Evolutionary conservation across 1,140 invertebrate genomes (phyloP).

Genomic region (Vanessa atalanta): DNA sequence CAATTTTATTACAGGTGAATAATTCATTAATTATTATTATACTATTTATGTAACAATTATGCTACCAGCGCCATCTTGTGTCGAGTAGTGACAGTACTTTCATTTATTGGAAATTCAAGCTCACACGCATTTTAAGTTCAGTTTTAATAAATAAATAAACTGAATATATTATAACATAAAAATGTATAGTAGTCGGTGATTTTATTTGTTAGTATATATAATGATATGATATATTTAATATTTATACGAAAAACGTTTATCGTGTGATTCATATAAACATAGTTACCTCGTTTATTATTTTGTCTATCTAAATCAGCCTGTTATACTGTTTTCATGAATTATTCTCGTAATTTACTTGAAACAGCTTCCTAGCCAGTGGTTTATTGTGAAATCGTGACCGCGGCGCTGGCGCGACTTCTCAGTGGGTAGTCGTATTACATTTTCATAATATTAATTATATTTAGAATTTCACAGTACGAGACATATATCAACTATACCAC

Average conservation of each 20-base stretch:
- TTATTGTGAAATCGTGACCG: constrained; percentile 53
- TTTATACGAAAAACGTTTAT: background rate
- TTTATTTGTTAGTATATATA: background rate
- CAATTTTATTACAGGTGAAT: no score
- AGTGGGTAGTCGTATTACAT: constrained; percentile 12
- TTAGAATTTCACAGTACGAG: background rate
- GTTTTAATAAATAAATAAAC: background rate
- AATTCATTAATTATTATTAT: no score
- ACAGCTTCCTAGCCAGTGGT: constrained; percentile 46
- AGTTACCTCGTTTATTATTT: background rate
- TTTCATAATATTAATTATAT: constrained; percentile 9
- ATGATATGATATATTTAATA: background rate
- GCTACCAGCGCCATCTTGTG: constrained; percentile 41
- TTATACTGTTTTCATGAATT: background rate
- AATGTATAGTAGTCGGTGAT: background rate
- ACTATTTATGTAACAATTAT: background rate
- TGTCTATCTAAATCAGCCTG: background rate
- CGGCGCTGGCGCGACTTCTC: constrained; percentile 1
- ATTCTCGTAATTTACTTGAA: constrained; percentile 27
- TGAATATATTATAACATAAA: background rate
- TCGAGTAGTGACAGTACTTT: constrained; percentile 27
- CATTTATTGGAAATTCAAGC: background rate
- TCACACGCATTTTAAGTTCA: background rate
- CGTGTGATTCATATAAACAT: background rate
- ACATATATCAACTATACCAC: no score